Conservation (phyloP, 2,888 invertebrate species). For the Chrysodeixis includens region DNA sequence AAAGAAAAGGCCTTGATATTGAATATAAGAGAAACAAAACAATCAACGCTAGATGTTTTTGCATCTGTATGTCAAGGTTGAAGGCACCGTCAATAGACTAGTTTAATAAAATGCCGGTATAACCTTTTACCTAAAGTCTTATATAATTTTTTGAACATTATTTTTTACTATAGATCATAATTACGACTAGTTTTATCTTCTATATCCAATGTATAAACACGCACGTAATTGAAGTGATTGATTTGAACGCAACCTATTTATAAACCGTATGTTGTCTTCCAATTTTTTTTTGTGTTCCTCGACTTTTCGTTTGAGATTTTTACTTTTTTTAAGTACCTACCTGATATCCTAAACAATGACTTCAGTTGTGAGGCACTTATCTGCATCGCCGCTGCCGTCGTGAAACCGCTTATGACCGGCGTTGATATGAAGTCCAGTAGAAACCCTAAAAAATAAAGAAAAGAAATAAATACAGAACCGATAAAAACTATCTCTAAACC, state of each 20-base stretch:
- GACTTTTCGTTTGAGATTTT: no score
- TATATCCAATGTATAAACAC: no score
- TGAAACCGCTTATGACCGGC: slow-evolving; percentile 96
- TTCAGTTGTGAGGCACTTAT: slow-evolving; percentile 95
- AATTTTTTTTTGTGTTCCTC: no score
- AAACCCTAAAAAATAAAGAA: slow-evolving; percentile 88
- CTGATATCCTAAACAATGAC: slow-evolving; percentile 91
- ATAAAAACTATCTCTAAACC: not conserved
- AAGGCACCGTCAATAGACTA: not conserved
- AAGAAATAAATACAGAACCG: not conserved
- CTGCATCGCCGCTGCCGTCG: slow-evolving; percentile 95
- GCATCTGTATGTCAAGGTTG: not conserved
- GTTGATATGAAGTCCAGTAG: slow-evolving; percentile 95
- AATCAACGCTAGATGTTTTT: not conserved
- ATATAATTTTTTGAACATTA: not conserved
- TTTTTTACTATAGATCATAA: not conserved
- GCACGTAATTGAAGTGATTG: no score
- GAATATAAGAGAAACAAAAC: not conserved
- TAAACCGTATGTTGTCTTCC: no score
- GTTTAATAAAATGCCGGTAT: not conserved
- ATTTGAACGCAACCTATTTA: no score
- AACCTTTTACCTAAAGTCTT: not conserved
- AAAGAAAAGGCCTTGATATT: not conserved
- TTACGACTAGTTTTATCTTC: no score
- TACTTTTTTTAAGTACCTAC: slow-evolving; percentile 53